Percentiles rank a stretch among this genome's conserved stretches.
These are phyloP conservation scores for Trichopoda pennipes DNA, from an alignment of 2,888 invertebrate genomes.

Conservation along the genomic window DNA sequence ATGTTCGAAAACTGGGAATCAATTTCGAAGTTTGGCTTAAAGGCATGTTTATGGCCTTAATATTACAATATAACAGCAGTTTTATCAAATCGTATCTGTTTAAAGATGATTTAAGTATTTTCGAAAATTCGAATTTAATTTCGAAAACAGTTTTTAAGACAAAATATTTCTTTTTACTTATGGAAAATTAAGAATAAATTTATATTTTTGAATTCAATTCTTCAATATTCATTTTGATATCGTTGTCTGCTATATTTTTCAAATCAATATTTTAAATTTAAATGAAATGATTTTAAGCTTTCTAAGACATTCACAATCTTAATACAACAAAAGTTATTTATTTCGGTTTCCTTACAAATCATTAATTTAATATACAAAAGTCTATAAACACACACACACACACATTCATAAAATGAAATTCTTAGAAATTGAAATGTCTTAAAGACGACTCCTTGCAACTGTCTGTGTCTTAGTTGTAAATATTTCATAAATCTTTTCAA, in stretches of 20 bases:
- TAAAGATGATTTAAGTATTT: background rate
- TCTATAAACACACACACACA: background rate
- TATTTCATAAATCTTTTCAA: conserved; percentile 53
- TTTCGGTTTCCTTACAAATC: conserved; percentile 37
- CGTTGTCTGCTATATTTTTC: too few relatives aligned
- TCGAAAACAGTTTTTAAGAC: background rate
- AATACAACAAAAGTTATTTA: conserved; percentile 31
- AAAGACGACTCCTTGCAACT: background rate
- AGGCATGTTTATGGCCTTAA: too few relatives aligned
- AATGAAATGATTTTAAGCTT: background rate
- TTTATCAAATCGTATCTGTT: background rate
- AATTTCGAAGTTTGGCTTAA: too few relatives aligned
- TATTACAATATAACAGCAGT: too few relatives aligned
- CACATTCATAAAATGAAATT: background rate
- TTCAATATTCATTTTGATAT: too few relatives aligned
- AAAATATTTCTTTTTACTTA: too few relatives aligned
- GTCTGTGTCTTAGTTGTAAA: conserved; percentile 10
- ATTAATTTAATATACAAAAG: conserved; percentile 39
- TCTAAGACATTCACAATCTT: background rate
- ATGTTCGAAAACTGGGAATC: too few relatives aligned
- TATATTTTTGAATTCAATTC: too few relatives aligned
- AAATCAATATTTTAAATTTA: background rate
- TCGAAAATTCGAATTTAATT: background rate
- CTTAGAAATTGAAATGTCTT: conserved; percentile 38
- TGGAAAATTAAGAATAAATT: too few relatives aligned